A percentile compares a stretch with the other conserved stretches of the same genome.
phyloP scores from a whole-genome alignment of 2,113 vertebrate species.

The Eurystomus gularis region DNA sequence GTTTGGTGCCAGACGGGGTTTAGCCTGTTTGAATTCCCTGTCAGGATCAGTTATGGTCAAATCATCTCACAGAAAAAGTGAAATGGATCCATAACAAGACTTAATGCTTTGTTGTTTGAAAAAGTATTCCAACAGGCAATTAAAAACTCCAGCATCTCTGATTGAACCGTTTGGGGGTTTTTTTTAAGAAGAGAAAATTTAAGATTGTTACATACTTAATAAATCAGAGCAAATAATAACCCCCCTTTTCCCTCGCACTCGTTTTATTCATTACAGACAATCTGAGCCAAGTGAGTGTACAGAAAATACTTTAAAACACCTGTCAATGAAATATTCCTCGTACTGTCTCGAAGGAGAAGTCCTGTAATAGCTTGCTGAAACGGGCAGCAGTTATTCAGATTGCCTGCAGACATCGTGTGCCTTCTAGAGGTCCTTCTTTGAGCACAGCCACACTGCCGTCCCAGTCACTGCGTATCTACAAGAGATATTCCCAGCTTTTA shows the following conservation, averaged over 20 bases:
- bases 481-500: neutral
- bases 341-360: slow-evolving; percentile 76
- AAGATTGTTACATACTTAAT: neutral
- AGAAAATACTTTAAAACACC: slow-evolving; percentile 63
- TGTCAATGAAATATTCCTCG: slow-evolving; percentile 58
- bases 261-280: neutral
- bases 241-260: neutral
- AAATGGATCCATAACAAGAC: slow-evolving; percentile 7
- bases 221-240: neutral
- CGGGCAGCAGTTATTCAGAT: slow-evolving; percentile 28
- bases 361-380: slow-evolving; percentile 61
- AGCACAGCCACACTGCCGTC: neutral
- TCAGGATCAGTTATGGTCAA: slow-evolving; percentile 17
- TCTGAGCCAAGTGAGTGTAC: neutral
- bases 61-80: slow-evolving; percentile 31
- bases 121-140: neutral
- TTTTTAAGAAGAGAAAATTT: neutral
- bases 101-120: slow-evolving; percentile 26
- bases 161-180: neutral
- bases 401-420: neutral
- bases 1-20: neutral
- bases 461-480: neutral
- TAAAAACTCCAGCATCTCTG: neutral
- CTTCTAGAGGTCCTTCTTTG: neutral
- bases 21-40: slow-evolving; percentile 34